Evolutionary conservation across 2,113 vertebrate species (phyloP), one percentile per base, ranked within the genome.

Genomic region (Lepidothrix coronata): DNA sequence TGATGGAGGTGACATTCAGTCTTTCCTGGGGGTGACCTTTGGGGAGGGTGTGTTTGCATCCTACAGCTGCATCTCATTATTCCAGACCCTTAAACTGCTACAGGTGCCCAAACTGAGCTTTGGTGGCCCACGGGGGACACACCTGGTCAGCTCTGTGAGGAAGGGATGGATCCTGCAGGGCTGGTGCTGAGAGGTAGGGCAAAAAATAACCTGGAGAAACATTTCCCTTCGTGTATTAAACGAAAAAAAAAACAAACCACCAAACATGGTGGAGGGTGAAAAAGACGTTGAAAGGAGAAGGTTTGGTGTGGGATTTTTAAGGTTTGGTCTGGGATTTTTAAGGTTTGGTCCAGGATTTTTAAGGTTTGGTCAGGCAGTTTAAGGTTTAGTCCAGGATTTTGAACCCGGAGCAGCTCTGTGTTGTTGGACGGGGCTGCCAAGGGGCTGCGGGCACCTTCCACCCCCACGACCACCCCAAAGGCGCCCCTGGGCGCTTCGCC

Each of bases 401-500:
- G 33, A 8, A 0, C 18, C 8, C 1, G 35, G 2, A 7, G 12
- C 70, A 52, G 62, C 62, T 54, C 62, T 0, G 31, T 12, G 28
- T 1, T 8, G 27, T 11, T 2, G n/a, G 44, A 2, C 1, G 0
- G 1, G 1, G 8, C 2, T 24, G 21, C 48, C 16, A 3, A 12
- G n/a, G 44, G 0, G 1, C 52, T 18, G 78, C 2, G 35, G 27
- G 58, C 14, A 1, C 2, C 48, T 27, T 46, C n/a, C 30, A 51
- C 58, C 68, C 44, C 57, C 31, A 1, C 0, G 6, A 28, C 54
- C 43, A 5, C 41, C 39, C 24, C 0, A 3, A 14, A 76, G 48
- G 18, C 2, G 65, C n/a, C 6, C 33, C 33, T 5, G 3, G 90
- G 73, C 59, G 5, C 25, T 62, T 13, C 17, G 3, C 66, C 13